These are phyloP conservation scores for Holothuria glaberrima DNA, from an alignment of 35 echinoderm and acorn worm species.

Conservation along the genomic window DNA sequence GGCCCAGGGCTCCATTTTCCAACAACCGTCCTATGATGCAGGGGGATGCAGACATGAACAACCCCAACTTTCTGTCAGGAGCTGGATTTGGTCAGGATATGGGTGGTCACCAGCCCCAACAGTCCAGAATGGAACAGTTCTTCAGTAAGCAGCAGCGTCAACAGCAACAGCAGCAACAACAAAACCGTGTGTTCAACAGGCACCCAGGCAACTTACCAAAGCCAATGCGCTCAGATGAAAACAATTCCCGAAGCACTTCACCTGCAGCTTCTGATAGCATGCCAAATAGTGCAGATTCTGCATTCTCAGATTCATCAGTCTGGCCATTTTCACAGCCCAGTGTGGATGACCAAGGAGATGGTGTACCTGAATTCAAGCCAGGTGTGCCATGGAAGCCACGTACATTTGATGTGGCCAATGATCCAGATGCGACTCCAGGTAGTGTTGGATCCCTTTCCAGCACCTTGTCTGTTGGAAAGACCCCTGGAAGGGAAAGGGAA, in stretches of 20 bases:
- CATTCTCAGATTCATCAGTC: constrained; percentile 83
- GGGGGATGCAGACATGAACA: constrained; percentile 77
- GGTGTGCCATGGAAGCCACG: constrained; percentile 98
- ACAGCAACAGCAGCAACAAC: constrained; percentile 44
- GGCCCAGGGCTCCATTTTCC: constrained; percentile 59
- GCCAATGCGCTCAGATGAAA: constrained; percentile 57
- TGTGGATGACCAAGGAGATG: constrained; percentile 63
- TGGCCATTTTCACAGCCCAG: constrained; percentile 77
- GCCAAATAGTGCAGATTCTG: constrained; percentile 84
- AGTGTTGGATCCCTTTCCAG: constrained; percentile 65
- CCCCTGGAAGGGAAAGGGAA: constrained; percentile 64
- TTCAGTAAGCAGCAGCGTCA: constrained; percentile 68
- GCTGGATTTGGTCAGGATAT: constrained; percentile 68
- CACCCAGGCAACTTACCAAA: constrained; percentile 52
- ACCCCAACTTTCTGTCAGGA: constrained; percentile 46
- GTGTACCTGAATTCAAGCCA: constrained; percentile 94
- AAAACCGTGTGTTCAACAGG: constrained; percentile 38
- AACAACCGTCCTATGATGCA: constrained; percentile 50
- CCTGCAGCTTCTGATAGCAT: constrained; percentile 84
- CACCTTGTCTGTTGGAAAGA: constrained; percentile 51
- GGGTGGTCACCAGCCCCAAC: constrained; percentile 70
- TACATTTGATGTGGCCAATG: constrained; percentile 89
- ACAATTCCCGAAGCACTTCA: constrained; percentile 90
- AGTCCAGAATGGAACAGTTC: constrained; percentile 91
- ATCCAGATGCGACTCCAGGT: constrained; percentile 96